Evolutionary conservation across 2,113 vertebrate species (phyloP).

Genomic region (Mustela lutreola): DNA sequence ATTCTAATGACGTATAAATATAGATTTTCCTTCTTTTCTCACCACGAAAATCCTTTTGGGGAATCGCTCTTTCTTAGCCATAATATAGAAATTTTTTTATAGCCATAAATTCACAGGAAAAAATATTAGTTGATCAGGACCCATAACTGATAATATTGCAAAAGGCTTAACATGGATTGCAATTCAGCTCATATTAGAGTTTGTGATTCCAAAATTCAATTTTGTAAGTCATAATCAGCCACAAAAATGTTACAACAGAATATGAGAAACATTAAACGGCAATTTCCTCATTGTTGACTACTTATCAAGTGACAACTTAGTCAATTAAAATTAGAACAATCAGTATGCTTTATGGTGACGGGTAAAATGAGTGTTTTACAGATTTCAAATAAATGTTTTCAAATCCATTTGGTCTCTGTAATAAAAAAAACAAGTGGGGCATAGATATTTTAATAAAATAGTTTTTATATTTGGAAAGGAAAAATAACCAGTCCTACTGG

Average conservation of each 20-base stretch:
- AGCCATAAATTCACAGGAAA: constrained; percentile 71
- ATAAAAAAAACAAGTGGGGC: constrained; percentile 34
- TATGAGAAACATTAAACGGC: constrained; percentile 81
- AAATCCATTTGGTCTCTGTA: constrained; percentile 73
- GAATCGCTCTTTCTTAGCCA: constrained; percentile 65
- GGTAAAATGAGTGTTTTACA: constrained; percentile 72
- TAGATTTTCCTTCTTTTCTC: not conserved
- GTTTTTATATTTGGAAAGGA: constrained; percentile 62
- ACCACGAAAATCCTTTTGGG: constrained; percentile 14
- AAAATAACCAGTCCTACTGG: constrained; percentile 37
- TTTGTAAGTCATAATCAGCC: constrained; percentile 77
- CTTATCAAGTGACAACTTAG: constrained; percentile 82
- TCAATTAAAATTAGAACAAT: constrained; percentile 83
- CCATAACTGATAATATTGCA: constrained; percentile 42
- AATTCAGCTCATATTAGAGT: constrained; percentile 70
- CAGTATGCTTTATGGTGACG: constrained; percentile 71
- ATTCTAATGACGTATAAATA: not conserved
- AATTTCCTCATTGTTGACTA: constrained; percentile 82
- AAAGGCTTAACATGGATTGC: constrained; percentile 66
- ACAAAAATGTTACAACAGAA: constrained; percentile 77
- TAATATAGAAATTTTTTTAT: constrained; percentile 64
- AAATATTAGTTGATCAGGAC: constrained; percentile 59
- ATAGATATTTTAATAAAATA: constrained; percentile 70
- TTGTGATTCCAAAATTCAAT: constrained; percentile 81
- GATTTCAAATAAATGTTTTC: constrained; percentile 70